Evolutionary conservation across 2,113 vertebrate species (phyloP).

Genomic region (Aldabrachelys gigantea): DNA sequence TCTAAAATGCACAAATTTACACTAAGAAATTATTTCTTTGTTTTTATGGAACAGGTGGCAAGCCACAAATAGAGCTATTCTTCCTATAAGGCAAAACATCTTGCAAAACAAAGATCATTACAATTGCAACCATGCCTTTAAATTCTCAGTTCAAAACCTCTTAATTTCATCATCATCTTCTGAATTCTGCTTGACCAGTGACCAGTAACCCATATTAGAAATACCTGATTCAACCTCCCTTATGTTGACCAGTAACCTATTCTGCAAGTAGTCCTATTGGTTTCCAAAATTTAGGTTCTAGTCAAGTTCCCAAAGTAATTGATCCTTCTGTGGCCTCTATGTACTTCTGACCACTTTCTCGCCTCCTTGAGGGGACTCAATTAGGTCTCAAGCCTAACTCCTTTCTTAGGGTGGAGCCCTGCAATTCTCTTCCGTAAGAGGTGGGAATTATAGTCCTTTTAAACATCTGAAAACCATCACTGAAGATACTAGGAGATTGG

Average conservation of each 20-base stretch:
- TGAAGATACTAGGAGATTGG: no score
- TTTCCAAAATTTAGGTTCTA: background rate
- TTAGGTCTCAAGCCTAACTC: background rate
- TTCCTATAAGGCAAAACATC: background rate
- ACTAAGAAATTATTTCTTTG: background rate
- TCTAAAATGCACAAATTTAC: background rate
- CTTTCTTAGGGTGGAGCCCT: background rate
- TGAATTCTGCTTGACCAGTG: background rate
- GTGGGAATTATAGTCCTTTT: background rate
- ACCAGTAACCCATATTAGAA: background rate
- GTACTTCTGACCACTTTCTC: background rate
- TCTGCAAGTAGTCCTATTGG: background rate
- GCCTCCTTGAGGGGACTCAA: background rate
- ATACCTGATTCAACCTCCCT: background rate
- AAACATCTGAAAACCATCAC: no score
- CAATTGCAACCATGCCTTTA: background rate
- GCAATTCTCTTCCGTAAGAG: background rate
- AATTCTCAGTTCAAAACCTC: background rate
- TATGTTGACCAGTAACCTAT: background rate
- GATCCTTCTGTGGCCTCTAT: background rate
- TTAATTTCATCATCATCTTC: background rate
- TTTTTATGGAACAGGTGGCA: background rate
- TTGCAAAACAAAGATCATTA: background rate
- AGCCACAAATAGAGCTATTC: background rate
- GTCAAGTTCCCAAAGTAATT: background rate